Evolutionary conservation across 2,797 vertebrate species (phyloP).

Genomic region (Lerista edwardsae): DNA sequence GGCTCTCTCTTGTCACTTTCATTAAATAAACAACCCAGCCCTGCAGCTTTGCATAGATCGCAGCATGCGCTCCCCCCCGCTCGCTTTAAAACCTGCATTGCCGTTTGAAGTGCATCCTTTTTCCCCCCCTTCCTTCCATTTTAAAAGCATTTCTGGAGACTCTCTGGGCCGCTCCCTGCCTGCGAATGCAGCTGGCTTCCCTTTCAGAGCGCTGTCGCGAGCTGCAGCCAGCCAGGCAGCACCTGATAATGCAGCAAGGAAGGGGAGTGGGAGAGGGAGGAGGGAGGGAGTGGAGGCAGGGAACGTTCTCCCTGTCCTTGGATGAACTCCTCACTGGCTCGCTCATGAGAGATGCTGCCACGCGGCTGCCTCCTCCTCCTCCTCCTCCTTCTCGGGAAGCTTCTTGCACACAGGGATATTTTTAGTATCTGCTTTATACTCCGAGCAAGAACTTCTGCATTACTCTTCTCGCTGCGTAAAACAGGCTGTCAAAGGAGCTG

Average conservation of each 20-base stretch:
- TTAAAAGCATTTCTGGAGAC: background rate
- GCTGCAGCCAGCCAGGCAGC: conserved; percentile 6
- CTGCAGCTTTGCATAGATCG: background rate
- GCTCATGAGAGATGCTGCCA: conserved; percentile 32
- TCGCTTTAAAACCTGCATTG: background rate
- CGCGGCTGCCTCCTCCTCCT: conserved; percentile 34
- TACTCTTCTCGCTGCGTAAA: conserved; percentile 23
- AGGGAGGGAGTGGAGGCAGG: background rate
- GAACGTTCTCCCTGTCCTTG: conserved; percentile 36
- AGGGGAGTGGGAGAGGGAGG: background rate
- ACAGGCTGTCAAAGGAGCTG: conserved; percentile 36
- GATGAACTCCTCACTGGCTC: conserved; percentile 39
- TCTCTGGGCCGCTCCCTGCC: background rate
- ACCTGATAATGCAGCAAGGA: conserved; percentile 34
- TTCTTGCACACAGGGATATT: conserved; percentile 45
- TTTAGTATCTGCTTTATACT: conserved; percentile 43
- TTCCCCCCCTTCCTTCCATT: background rate
- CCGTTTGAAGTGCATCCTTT: background rate
- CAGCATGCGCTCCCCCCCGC: background rate
- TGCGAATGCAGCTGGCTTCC: background rate
- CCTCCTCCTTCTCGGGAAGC: conserved; percentile 45
- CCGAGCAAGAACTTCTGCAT: conserved; percentile 40
- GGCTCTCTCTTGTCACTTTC: background rate
- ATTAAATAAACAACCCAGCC: too few relatives aligned
- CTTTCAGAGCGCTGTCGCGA: background rate